Base-by-base conservation (phyloP, 2,113 vertebrate genomes). In the Spilogale gracilis region DNA sequence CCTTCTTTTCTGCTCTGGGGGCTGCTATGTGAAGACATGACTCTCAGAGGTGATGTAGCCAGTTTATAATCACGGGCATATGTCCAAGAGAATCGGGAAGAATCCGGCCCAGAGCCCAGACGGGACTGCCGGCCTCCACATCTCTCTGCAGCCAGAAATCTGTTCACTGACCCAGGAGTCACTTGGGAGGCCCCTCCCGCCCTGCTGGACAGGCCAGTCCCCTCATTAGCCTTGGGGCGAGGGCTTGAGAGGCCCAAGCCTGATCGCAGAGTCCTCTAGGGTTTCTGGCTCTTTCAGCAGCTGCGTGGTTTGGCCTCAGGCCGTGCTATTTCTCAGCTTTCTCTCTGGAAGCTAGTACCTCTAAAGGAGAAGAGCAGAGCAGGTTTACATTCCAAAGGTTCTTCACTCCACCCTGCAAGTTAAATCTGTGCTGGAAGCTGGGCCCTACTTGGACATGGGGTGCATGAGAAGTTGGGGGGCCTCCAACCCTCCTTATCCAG, bases 91-190 rank as follows among this genome's bases (percentile, higher is more conserved):
- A 43, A 18, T 81, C 0, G 0, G 2, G 4, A 8, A 63, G 60
- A 32, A 11, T 61, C 54, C 2, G 6, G 18, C 69, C 2, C 38
- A 17, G 58, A n/a, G 52, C 17, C 71, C 12, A 0, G 11, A 2
- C 4, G 4, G 21, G 38, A 2, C 27, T 23, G 32, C 61, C 58
- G 8, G 10, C 38, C 14, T 43, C 38, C 9, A 1, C 0, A 0
- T 32, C 61, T 63, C 18, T 50, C 65, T 56, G 16, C 0, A 12
- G 38, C 43, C 78, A 12, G 82, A 82, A 43, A 2, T 18, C n/a
- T 96, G 8, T 43, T 76, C 13, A 9, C 16, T n/a, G 79, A 32
- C 45, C 16, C 32, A 3, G 56, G 30, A 43, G 18, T 27, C 30
- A 18, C 60, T 21, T 4, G n/a, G n/a, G 58, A 73, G 63, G 56